A percentile compares a stretch with the other conserved stretches of the same genome.
Conservation (phyloP, 2,888 invertebrate genomes). For the Gastracanthus pulcherrimus region DNA sequence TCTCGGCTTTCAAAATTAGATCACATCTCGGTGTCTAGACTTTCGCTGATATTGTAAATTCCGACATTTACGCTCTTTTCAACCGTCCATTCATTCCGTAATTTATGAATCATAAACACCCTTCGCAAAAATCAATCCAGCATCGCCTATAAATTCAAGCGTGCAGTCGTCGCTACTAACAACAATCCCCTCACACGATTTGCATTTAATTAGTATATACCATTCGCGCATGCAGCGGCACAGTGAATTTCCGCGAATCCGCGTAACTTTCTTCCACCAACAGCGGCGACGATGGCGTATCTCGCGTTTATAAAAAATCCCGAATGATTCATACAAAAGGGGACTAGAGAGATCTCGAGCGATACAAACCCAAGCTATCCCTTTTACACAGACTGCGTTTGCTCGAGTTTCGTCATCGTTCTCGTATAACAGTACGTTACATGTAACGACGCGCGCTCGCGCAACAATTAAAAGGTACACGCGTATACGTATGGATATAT, state of each 20-base stretch:
- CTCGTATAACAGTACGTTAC: not conserved
- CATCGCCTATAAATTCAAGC: not conserved
- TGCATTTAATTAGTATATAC: slow-evolving; percentile 41
- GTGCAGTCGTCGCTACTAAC: not conserved
- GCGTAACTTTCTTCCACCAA: slow-evolving; percentile 1
- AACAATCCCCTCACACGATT: slow-evolving; percentile 6
- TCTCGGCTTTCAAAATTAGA: too few species aligned
- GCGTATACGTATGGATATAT: not conserved
- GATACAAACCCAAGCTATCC: not conserved
- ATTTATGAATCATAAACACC: slow-evolving; percentile 40
- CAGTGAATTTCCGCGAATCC: slow-evolving; percentile 26
- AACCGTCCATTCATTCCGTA: not conserved
- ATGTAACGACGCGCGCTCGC: not conserved
- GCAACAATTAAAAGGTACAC: slow-evolving; percentile 25
- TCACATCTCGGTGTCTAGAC: not conserved
- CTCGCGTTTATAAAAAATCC: too few species aligned
- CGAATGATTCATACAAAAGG: slow-evolving; percentile 14
- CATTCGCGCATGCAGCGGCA: not conserved
- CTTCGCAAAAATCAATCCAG: not conserved
- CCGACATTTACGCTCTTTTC: not conserved
- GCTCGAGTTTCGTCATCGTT: slow-evolving; percentile 11
- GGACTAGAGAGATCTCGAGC: not conserved
- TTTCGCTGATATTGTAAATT: not conserved
- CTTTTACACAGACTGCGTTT: too few species aligned
- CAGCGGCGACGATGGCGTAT: too few species aligned